Conservation (phyloP, 2,113 vertebrate genomes). For the Oceanites oceanicus region DNA sequence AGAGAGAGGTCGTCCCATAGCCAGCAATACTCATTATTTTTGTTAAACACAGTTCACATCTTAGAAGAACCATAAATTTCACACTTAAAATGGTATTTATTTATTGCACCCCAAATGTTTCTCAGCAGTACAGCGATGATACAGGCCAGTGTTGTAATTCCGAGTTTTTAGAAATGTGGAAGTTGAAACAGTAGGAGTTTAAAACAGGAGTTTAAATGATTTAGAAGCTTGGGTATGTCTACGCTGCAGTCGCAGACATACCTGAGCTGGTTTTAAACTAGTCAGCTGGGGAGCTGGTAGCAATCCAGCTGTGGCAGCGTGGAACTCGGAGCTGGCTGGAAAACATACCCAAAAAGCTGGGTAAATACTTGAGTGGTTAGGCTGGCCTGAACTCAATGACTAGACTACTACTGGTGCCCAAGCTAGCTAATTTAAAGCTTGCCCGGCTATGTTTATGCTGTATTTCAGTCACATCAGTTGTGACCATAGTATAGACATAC, state of each 20-base stretch:
- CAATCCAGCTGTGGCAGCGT: not conserved
- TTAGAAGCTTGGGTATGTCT: not conserved
- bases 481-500: not conserved
- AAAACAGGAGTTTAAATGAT: not conserved
- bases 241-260: not conserved
- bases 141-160: not conserved
- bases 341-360: not conserved
- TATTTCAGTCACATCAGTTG: not conserved
- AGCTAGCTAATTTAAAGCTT: not conserved
- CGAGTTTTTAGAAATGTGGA: not conserved
- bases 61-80: not conserved
- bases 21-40: not conserved
- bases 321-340: not conserved
- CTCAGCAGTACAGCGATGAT: not conserved
- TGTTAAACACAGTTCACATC: not conserved
- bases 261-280: constrained; percentile 6
- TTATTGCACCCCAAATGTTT: not conserved
- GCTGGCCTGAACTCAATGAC: not conserved
- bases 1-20: not conserved
- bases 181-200: not conserved
- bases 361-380: not conserved
- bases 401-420: not conserved
- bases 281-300: not conserved
- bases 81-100: not conserved
- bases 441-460: not conserved